These are phyloP conservation scores for Homarus gammarus DNA, from an alignment of 2,888 invertebrate species.

Conservation along the genomic window DNA sequence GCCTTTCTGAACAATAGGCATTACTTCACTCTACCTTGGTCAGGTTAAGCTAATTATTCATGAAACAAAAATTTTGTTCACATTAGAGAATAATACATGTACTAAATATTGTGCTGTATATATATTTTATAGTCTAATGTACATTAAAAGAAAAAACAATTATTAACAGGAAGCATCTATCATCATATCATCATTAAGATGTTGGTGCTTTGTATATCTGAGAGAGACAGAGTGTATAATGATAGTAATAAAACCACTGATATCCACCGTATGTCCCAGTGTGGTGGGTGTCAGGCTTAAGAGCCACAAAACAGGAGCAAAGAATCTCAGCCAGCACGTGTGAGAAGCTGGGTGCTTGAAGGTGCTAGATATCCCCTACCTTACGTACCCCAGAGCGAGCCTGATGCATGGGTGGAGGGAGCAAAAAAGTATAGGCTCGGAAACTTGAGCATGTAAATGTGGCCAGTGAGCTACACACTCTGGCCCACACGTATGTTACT, in stretches of 20 bases:
- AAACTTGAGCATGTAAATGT: not conserved
- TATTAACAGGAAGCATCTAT: no score
- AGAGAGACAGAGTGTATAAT: no score
- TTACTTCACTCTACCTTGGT: no score
- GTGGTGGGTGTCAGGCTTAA: slow-evolving; percentile 27
- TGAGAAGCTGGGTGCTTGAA: slow-evolving; percentile 19
- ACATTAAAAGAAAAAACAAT: no score
- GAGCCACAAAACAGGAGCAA: slow-evolving; percentile 3
- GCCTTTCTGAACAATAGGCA: no score
- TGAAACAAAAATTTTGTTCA: no score
- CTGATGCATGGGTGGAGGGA: slow-evolving; percentile 33
- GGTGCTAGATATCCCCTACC: slow-evolving; percentile 34
- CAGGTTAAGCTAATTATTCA: no score
- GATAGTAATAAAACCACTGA: not conserved
- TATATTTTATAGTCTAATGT: no score
- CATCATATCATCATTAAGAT: no score
- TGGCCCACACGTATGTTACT: not conserved
- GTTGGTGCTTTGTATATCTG: no score
- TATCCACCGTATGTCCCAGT: slow-evolving; percentile 34
- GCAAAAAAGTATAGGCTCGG: slow-evolving; percentile 12
- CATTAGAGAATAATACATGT: no score
- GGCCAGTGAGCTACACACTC: not conserved
- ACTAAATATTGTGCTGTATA: no score
- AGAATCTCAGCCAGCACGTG: slow-evolving; percentile 4
- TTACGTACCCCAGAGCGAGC: slow-evolving; percentile 39